phyloP scores from a whole-genome alignment of 2,888 invertebrate genomes.

The Calameuta idolon region DNA sequence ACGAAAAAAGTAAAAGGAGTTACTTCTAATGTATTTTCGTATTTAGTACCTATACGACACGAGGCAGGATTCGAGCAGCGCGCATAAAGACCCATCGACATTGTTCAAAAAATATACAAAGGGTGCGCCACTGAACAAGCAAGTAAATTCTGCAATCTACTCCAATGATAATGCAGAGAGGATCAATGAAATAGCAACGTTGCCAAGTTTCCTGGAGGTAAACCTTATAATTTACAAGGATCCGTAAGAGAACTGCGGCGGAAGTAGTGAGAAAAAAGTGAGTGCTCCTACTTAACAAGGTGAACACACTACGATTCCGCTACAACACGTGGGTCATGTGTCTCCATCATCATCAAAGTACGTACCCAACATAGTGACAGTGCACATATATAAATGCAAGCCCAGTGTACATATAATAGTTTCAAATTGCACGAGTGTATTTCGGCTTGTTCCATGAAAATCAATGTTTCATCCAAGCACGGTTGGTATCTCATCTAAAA shows the following conservation, averaged over 20 bases:
- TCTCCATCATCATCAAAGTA: constrained; percentile 34
- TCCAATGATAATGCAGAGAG: neutral
- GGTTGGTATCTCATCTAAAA: too few relatives aligned
- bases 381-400: neutral
- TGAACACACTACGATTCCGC: constrained; percentile 38
- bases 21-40: too few relatives aligned
- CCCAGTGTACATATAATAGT: neutral
- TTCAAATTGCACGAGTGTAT: neutral
- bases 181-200: constrained; percentile 1
- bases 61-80: too few relatives aligned
- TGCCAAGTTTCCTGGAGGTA: constrained; percentile 5
- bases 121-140: constrained; percentile 35
- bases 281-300: constrained; percentile 23
- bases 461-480: neutral
- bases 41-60: too few relatives aligned
- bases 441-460: neutral
- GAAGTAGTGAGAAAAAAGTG: neutral
- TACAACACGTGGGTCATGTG: constrained; percentile 43
- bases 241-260: constrained; percentile 5
- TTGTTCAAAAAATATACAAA: too few relatives aligned
- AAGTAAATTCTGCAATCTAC: neutral
- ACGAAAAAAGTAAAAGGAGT: too few relatives aligned
- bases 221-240: neutral
- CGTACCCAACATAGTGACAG: constrained; percentile 15
- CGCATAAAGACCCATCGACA: too few relatives aligned